Evolutionary conservation across 2,888 invertebrate species (phyloP).

Genomic region (Pachliopta kotzebuea): DNA sequence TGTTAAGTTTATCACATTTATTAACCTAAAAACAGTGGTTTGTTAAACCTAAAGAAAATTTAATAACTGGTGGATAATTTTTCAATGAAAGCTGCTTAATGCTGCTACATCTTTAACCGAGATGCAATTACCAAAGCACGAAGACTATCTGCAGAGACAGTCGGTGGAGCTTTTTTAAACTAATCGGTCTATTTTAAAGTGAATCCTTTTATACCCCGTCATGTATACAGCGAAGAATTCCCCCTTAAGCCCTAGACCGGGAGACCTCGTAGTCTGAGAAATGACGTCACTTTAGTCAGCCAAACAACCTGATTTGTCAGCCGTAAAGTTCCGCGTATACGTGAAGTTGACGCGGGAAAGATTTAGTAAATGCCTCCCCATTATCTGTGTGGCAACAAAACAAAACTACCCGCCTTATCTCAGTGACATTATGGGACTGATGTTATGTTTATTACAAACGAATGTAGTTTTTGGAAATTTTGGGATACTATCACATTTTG

Average conservation of each 20-base stretch:
- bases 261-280: conserved; percentile 22
- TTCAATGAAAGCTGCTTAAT: too few species aligned
- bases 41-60: too few species aligned
- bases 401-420: conserved; percentile 5
- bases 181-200: conserved; percentile 20
- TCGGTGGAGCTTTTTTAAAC: conserved; percentile 1
- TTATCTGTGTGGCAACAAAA: conserved; percentile 9
- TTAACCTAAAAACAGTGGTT: too few species aligned
- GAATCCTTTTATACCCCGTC: conserved; percentile 13
- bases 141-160: not conserved
- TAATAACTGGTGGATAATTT: too few species aligned
- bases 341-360: conserved; percentile 33
- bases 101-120: not conserved
- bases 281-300: conserved; percentile 24
- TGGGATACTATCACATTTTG: too few species aligned
- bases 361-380: conserved; percentile 18
- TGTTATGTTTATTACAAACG: not conserved
- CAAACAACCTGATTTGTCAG: conserved; percentile 33
- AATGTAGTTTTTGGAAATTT: too few species aligned
- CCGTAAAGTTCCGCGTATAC: conserved; percentile 28
- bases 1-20: too few species aligned
- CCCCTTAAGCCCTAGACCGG: conserved; percentile 12
- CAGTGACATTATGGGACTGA: not conserved
- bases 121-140: not conserved
- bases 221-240: conserved; percentile 19